Evolutionary conservation across 2,797 vertebrate species (phyloP), one percentile per base, ranked within the genome.

Genomic region (Esox masquinongy): DNA sequence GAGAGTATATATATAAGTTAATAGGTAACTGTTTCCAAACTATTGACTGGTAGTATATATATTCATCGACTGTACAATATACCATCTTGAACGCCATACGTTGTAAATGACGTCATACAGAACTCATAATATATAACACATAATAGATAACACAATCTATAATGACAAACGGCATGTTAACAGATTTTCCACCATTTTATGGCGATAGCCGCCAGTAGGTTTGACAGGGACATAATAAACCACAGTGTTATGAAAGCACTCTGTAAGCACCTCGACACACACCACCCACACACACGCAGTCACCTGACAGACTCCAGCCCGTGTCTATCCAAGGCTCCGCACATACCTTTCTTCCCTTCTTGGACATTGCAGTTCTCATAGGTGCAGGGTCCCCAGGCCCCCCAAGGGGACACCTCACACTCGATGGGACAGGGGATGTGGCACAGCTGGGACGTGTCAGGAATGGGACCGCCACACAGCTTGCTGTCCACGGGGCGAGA

Each of bases 311-410:
- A 66, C 29, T 66, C 26, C 26, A 63, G 24, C 26, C 26, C 26
- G 24, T 24, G 22, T 24, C 12, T 29, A 63, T 67, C 17, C 0
- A 19, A n/a, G 11, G 5, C 39, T 3, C 39, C 39, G 9, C 12
- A 26, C 89, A 14, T 92, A 99, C 98, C 98, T 92, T 99, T 99
- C 86, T 97, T 99, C 76, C 93, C 95, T 22, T 94, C 94, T 79
- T 95, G 96, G 74, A 99, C 97, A 0, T 94, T 93, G 75, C 98
- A 99, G 88, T 92, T 98, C 90, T 99, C 98, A 16, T 95, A 97
- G 81, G 97, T 97, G 82, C 98, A 99, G 0, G 95, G 95, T 36
- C 98, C 97, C 98, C 98, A 99, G 43, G 97, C 96, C 1, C 95
- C 95, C 98, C 98, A 99, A 0, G 94, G 89, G 0, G 97, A 99